Evolutionary conservation across 2,888 invertebrate species (phyloP).

Genomic region (Hofmannophila pseudospretella): DNA sequence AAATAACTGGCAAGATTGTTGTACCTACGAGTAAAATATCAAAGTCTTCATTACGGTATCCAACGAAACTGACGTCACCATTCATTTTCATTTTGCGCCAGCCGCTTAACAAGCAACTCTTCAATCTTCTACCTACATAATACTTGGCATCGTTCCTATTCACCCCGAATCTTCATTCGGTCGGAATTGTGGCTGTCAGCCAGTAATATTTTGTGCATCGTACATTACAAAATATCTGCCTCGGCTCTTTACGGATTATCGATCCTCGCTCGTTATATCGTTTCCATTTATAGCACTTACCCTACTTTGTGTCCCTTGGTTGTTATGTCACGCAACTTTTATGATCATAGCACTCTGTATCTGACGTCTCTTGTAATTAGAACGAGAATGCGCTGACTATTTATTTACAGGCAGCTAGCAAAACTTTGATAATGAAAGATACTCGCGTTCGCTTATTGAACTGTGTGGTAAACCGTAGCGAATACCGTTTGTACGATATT

Average conservation of each 20-base stretch:
- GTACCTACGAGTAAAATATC: not conserved
- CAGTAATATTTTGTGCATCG: constrained; percentile 51
- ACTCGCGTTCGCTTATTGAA: constrained; percentile 12
- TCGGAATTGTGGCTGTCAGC: constrained; percentile 50
- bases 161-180: constrained; percentile 39
- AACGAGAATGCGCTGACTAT: constrained; percentile 1
- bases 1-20: too few species aligned
- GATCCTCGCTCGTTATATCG: constrained; percentile 23
- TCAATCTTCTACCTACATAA: constrained; percentile 49
- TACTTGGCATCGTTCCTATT: constrained; percentile 58
- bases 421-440: constrained; percentile 7
- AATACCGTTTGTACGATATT: not conserved
- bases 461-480: constrained; percentile 2
- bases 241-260: constrained; percentile 28
- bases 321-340: constrained; percentile 13
- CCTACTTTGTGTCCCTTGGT: constrained; percentile 11
- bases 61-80: constrained; percentile 10
- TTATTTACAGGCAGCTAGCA: constrained; percentile 9
- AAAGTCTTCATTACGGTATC: constrained; percentile 5
- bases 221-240: constrained; percentile 25
- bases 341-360: constrained; percentile 12
- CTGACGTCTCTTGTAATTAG: constrained; percentile 10
- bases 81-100: constrained; percentile 33
- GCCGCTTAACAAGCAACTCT: constrained; percentile 50
- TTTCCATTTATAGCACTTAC: constrained; percentile 14